phyloP scores from a whole-genome alignment of 2,797 vertebrate species.

The Xerus rutilus region DNA sequence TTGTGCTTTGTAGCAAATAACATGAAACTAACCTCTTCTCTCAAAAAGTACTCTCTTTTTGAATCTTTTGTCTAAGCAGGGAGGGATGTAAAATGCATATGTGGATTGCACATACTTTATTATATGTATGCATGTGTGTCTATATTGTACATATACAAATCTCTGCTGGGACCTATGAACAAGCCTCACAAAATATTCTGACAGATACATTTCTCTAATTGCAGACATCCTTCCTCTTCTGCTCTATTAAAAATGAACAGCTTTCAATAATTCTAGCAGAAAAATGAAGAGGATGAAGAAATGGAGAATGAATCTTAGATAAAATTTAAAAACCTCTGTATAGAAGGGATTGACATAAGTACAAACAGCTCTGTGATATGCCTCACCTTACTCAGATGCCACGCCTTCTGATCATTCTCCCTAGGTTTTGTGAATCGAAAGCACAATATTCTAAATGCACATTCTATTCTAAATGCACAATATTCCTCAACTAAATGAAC shows the following conservation, averaged over 20 bases:
- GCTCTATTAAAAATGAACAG: constrained; percentile 15
- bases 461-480: background rate
- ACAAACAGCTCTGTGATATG: background rate
- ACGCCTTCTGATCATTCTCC: background rate
- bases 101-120: background rate
- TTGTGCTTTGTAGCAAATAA: constrained; percentile 36
- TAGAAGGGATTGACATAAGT: background rate
- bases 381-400: background rate
- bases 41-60: constrained; percentile 7
- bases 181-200: constrained; percentile 32
- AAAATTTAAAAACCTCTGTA: background rate
- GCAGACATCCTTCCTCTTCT: background rate
- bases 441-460: too few species aligned
- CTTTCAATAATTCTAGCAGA: constrained; percentile 28
- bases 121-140: background rate
- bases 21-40: constrained; percentile 8
- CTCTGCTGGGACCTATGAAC: background rate
- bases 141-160: background rate
- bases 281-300: constrained; percentile 50
- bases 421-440: background rate
- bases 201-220: constrained; percentile 20
- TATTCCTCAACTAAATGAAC: background rate
- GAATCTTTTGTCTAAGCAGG: background rate
- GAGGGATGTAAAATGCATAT: background rate
- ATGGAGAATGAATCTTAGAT: constrained; percentile 23